Evolutionary conservation across 2,797 vertebrate species (phyloP), one percentile per base, ranked within the genome.

Genomic region (Squalus acanthias): DNA sequence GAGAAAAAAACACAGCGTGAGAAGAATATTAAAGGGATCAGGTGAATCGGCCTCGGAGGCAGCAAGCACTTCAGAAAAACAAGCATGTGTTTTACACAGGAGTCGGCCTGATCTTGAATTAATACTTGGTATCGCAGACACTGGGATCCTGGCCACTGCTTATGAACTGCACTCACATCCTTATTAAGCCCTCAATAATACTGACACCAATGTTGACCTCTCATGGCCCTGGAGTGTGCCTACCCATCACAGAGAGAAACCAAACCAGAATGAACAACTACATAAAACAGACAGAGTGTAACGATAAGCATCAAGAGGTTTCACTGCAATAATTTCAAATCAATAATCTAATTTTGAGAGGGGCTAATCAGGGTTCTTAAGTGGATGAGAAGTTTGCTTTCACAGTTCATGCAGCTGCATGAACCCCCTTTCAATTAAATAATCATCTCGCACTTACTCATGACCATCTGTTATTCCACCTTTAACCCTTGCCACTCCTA

Each of bases 11-110:
- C 88, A 96, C 82, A 85, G 82, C 46, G 22, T 96, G 96, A 97
- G 97, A 97, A 96, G 96, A 96, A 91, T 95, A 95, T 97, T 97
- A 97, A 92, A 79, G 46, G 97, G 95, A 96, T 46, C 96, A 95
- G 97, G 74, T 57, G 69, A 97, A 74, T 95, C 85, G 96, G 97
- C 97, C 95, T 97, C 9, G 0, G 87, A 57, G 26, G 53, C 82
- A 50, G 82, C 17, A 50, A 85, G 5, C 26, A 63, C 12, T 91
- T n/a, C 57, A 65, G 88, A 33, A 10, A 17, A 46, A 46, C n/a
- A 82, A 39, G 15, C 17, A 6, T 82, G 79, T 82, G 33, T 82
- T 82, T 85, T 50, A 46, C 82, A 85, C 82, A 50, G 82, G 20
- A 85, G 82, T 24, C 20, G 20, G 17, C 46, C 82, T 85, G 82